phyloP scores from a whole-genome alignment of 1,140 invertebrate species.

The Heliconius nattereri region DNA sequence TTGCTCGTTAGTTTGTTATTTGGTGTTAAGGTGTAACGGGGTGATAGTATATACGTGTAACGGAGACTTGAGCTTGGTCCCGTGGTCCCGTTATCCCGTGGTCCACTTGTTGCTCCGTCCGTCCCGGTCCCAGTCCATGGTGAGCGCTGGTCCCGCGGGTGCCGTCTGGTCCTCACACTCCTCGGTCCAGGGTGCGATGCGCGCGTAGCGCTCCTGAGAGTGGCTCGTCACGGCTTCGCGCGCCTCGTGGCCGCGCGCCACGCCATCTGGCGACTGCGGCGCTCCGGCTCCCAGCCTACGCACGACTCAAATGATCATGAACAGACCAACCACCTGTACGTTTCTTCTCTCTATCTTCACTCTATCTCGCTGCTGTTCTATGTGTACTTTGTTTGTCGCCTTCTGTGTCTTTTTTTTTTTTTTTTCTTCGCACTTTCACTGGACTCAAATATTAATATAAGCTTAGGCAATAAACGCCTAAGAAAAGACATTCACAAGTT shows the following conservation, averaged over 20 bases:
- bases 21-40: conserved; percentile 25
- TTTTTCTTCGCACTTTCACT: conserved; percentile 20
- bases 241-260: conserved; percentile 84
- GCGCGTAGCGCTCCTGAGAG: conserved; percentile 69
- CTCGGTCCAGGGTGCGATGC: conserved; percentile 61
- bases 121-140: conserved; percentile 49
- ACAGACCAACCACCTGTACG: conserved; percentile 82
- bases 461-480: background rate
- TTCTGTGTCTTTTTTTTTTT: conserved; percentile 26
- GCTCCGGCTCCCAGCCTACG: conserved; percentile 82
- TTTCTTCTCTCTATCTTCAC: conserved; percentile 72
- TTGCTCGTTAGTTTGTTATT: conserved; percentile 63
- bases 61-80: conserved; percentile 41
- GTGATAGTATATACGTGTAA: conserved; percentile 39
- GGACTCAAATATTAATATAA: conserved; percentile 13
- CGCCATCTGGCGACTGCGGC: conserved; percentile 84
- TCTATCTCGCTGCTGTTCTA: conserved; percentile 60
- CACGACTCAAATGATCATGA: conserved; percentile 81
- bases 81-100: conserved; percentile 29
- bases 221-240: conserved; percentile 84
- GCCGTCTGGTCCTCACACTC: conserved; percentile 50
- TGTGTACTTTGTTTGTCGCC: conserved; percentile 36
- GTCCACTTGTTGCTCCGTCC: conserved; percentile 58
- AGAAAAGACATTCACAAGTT: background rate
- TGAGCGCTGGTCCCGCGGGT: conserved; percentile 49